These are phyloP conservation scores for Pelusios castaneus DNA, from an alignment of 2,113 vertebrate genomes.

Conservation along the genomic window DNA sequence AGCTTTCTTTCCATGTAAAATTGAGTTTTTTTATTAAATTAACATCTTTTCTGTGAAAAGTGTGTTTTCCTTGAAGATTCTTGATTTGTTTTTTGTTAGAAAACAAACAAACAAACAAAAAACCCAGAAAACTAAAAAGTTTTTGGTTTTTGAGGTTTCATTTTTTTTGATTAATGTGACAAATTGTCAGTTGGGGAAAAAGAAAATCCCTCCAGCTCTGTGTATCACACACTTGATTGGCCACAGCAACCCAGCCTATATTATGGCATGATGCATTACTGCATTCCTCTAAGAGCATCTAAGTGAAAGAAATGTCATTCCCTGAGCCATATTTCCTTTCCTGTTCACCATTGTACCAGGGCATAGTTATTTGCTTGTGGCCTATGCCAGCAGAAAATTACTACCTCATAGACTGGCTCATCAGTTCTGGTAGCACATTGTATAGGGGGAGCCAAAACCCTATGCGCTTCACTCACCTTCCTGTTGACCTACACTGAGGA, in stretches of 20 bases:
- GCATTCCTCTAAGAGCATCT: neutral
- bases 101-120: too few relatives aligned
- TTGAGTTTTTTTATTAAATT: neutral
- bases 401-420: neutral
- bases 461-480: neutral
- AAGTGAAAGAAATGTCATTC: neutral
- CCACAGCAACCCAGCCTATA: neutral
- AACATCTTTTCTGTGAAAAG: neutral
- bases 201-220: neutral
- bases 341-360: neutral
- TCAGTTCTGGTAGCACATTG: neutral
- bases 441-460: constrained; percentile 10
- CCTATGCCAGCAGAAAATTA: constrained; percentile 6
- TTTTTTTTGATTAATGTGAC: neutral
- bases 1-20: neutral
- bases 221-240: neutral
- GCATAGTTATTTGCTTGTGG: constrained; percentile 15
- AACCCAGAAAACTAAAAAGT: neutral
- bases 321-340: neutral
- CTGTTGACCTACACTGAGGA: constrained; percentile 37
- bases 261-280: neutral
- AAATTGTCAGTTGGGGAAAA: neutral
- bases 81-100: neutral
- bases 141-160: neutral
- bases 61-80: neutral